Evolutionary conservation across 2,888 invertebrate species (phyloP), one percentile per base, ranked within the genome.

Genomic region (Autographa pulchrina): DNA sequence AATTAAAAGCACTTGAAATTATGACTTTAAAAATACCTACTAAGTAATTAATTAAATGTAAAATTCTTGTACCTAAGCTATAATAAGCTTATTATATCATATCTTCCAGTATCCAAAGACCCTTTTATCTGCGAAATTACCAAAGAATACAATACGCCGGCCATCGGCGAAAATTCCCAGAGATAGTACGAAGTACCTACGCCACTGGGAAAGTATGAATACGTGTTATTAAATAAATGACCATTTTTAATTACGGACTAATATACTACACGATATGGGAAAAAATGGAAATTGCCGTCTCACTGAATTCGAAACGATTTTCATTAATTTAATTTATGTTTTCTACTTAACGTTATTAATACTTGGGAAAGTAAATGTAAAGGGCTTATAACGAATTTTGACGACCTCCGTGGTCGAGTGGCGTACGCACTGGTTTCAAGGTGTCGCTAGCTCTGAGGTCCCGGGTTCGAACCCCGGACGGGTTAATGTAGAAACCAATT

Each of bases 131-230:
- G 85, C 78, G 69, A 80, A 83, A 82, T 84, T 70, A 78, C 69
- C 63, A 79, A 78, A 82, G 77, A 85, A 85, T 54, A 81, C 80
- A 83, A 84, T 83, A 84, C 68, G 52, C 70, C 77, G 83, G 82
- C 82, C 86, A 85, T 64, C 83, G 80, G 82, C 77, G 76, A 81
- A 82, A 80, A 76, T 87, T 87, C 87, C 87, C 87, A 87, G 81
- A 69, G 73, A 58, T 52, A 52, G 65, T 16, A 38, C 38, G 5
- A 14, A 14, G 5, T 16, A 38, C 18, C 48, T 76, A 41, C 61
- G 76, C 72, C 60, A 75, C 81, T 85, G 81, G 76, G 86, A 85
- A 85, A 84, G 77, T 80, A 79, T 64, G 70, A 79, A 84, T 78
- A 77, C 64, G 73, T 82, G 78, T 81, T 83, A 85, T 86, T 86